Conservation (phyloP, 2,113 vertebrate genomes). For the Nycticebus coucang region DNA sequence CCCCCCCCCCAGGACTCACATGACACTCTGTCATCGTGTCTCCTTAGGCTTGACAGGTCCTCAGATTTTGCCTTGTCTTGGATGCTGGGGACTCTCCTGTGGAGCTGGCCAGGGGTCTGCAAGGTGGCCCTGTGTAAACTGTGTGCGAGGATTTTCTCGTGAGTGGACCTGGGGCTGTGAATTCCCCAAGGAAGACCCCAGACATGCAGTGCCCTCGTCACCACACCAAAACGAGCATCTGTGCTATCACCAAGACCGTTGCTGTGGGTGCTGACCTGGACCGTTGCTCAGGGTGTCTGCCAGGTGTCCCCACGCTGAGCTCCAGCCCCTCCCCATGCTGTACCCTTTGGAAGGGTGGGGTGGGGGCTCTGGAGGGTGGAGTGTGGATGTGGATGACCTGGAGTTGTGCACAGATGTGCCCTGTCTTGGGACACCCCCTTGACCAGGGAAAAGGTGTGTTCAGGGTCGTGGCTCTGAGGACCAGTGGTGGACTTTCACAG, state of each 20-base stretch:
- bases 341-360: neutral
- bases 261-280: rapidly evolving
- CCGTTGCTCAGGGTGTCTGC: rapidly evolving
- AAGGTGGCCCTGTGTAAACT: rapidly evolving
- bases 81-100: rapidly evolving
- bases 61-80: rapidly evolving
- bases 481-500: no score
- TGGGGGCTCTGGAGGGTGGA: rapidly evolving
- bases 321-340: rapidly evolving
- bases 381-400: rapidly evolving
- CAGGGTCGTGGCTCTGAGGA: neutral
- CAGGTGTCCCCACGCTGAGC: rapidly evolving
- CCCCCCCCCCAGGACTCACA: rapidly evolving
- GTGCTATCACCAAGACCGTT: rapidly evolving
- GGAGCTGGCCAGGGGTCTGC: rapidly evolving
- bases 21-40: rapidly evolving
- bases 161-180: rapidly evolving
- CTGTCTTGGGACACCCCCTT: rapidly evolving
- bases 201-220: rapidly evolving
- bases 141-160: neutral
- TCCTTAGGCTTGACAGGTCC: neutral
- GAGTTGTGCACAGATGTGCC: rapidly evolving
- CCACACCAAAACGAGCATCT: rapidly evolving
- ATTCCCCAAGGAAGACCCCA: no score
- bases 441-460: rapidly evolving